Conservation (phyloP, 2,797 vertebrate genomes). For the Gymnopithys bicolor region DNA sequence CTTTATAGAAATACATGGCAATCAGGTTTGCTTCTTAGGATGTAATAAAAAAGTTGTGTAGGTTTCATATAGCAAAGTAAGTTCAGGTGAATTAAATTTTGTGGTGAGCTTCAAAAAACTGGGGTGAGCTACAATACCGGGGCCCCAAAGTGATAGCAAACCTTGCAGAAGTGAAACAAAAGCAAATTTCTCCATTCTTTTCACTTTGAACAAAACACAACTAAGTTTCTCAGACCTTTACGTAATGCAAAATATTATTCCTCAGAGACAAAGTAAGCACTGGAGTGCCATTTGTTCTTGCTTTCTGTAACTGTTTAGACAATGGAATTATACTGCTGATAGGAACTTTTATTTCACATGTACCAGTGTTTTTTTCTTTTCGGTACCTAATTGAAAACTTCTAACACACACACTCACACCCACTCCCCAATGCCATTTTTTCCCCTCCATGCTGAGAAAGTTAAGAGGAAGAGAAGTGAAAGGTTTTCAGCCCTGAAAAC, state of each 20-base stretch:
- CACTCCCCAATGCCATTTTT: background rate
- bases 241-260: background rate
- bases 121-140: background rate
- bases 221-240: background rate
- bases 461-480: background rate
- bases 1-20: background rate
- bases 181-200: background rate
- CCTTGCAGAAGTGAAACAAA: background rate
- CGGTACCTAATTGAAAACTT: background rate
- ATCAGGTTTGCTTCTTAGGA: background rate
- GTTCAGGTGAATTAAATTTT: background rate
- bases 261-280: background rate
- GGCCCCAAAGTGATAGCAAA: background rate
- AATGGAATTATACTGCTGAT: background rate
- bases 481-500: background rate
- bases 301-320: background rate
- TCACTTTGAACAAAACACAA: background rate
- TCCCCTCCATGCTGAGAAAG: background rate
- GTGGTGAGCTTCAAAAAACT: background rate
- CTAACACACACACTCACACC: background rate
- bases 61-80: background rate
- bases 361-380: background rate
- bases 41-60: background rate
- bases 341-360: background rate
- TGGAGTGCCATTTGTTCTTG: background rate